Base-by-base conservation (phyloP, 2,888 invertebrate species). In the Ichneumon xanthorius region DNA sequence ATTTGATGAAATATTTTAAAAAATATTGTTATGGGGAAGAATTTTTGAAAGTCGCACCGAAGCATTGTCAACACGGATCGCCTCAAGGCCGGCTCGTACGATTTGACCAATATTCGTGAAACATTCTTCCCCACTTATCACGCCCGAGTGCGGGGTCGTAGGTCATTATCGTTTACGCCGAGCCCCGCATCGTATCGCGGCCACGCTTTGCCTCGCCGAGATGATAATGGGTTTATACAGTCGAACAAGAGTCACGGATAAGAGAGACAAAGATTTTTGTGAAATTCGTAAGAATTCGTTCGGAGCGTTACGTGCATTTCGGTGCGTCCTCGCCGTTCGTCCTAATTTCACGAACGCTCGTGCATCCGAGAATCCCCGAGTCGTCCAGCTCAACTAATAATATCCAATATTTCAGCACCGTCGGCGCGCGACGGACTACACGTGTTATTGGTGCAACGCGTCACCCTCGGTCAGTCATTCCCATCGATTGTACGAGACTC, bases 151-250 rank as follows among this genome's bases (percentile, higher is more conserved):
- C 26, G 37, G 68, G 68, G 68, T 68, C 68, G 33, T 68, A 68
- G 68, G 68, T 68, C 68, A 68, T 68, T 40, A 68, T 37, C 68
- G 68, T 68, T 58, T 58, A 58, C 58, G 22, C 26, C 58, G 14
- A 58, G 22, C 58, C 26, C 26, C 26, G 58, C 26, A 22, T 58
- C 58, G 58, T 58, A 58, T 58, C 58, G 58, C 58, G 26, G 26
- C 11, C 26, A 14, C 14, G 26, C 26, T 26, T 58, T 58, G 58
- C 58, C 11, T 11, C 22, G 11, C 22, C 58, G 26, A 58, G 22
- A 58, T 45, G 26, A 58, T 58, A 58, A 58, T 26, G 22, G 11
- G 19, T 55, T 45, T 45, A 45, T 22, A 55, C 26, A 4, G 11
- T 58, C 11, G 11, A 22, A 58, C 26, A 26, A 26, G 22, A 58